Conservation (phyloP, 2,888 invertebrate species). For the Drosophila picticornis region DNA sequence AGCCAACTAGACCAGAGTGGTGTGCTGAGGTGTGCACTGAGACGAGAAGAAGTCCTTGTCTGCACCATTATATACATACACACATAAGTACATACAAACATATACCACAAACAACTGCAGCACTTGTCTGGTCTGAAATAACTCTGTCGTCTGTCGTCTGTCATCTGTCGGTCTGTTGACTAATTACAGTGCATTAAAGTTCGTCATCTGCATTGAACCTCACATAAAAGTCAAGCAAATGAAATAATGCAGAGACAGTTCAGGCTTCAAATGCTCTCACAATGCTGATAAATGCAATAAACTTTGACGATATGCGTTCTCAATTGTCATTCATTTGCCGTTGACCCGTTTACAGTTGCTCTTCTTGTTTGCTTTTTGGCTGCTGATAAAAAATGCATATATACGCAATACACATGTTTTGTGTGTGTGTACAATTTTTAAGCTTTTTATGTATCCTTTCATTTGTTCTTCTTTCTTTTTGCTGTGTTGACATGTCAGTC, state of each 20-base stretch:
- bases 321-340: conserved; percentile 51
- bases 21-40: conserved; percentile 15
- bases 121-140: conserved; percentile 40
- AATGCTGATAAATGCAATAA: conserved; percentile 71
- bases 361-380: conserved; percentile 4
- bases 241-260: conserved; percentile 18
- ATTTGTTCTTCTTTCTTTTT: conserved; percentile 14
- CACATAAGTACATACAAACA: background rate
- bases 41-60: conserved; percentile 22
- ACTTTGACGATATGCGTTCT: conserved; percentile 64
- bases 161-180: conserved; percentile 4
- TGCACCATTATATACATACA: background rate
- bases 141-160: conserved; percentile 5
- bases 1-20: conserved; percentile 14
- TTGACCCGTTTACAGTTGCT: conserved; percentile 19
- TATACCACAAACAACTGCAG: conserved; percentile 58
- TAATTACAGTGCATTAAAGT: conserved; percentile 49
- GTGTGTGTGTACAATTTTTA: background rate
- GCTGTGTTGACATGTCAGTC: conserved; percentile 71
- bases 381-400: conserved; percentile 66
- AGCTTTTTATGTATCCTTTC: conserved; percentile 5
- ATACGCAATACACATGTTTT: background rate
- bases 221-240: conserved; percentile 15
- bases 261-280: background rate
- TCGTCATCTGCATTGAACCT: conserved; percentile 20